These are phyloP conservation scores for Clamator glandarius DNA, from an alignment of 2,797 vertebrate species.

Conservation along the genomic window DNA sequence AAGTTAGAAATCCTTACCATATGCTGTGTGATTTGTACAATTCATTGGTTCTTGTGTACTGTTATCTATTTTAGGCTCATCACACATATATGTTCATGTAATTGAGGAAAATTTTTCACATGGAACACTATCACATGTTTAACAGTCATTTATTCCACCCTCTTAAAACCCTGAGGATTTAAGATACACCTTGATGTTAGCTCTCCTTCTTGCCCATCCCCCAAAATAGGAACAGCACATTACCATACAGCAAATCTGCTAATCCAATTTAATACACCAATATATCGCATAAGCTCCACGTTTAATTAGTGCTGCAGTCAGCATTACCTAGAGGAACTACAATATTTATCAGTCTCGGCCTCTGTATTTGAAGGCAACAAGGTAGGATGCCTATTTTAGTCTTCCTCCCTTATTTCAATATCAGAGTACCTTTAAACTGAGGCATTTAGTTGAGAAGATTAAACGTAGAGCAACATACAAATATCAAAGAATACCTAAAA, in stretches of 20 bases:
- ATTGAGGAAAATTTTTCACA: conserved; percentile 78
- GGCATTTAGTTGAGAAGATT: background rate
- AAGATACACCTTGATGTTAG: conserved; percentile 29
- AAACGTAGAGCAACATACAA: background rate
- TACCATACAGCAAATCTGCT: conserved; percentile 57
- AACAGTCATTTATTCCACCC: conserved; percentile 37
- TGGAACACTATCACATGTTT: conserved; percentile 28
- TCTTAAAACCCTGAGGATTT: conserved; percentile 23
- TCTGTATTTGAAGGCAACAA: conserved; percentile 3
- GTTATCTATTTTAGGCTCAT: conserved; percentile 90
- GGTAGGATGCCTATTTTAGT: background rate
- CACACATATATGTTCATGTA: conserved; percentile 86
- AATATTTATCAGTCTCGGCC: conserved; percentile 32
- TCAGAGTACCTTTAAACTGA: background rate
- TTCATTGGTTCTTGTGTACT: conserved; percentile 93
- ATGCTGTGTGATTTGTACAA: conserved; percentile 87
- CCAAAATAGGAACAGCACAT: conserved; percentile 19
- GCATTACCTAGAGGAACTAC: conserved; percentile 46
- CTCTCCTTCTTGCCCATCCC: conserved; percentile 5
- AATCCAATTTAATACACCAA: conserved; percentile 67
- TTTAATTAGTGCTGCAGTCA: conserved; percentile 55
- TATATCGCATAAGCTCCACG: conserved; percentile 27
- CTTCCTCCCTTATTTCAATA: background rate
- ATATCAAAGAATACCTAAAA: background rate
- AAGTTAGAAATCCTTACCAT: conserved; percentile 83